Evolutionary conservation across 2,113 vertebrate genomes (phyloP), one percentile per base, ranked within the genome.

Genomic region (Ciconia boyciana): DNA sequence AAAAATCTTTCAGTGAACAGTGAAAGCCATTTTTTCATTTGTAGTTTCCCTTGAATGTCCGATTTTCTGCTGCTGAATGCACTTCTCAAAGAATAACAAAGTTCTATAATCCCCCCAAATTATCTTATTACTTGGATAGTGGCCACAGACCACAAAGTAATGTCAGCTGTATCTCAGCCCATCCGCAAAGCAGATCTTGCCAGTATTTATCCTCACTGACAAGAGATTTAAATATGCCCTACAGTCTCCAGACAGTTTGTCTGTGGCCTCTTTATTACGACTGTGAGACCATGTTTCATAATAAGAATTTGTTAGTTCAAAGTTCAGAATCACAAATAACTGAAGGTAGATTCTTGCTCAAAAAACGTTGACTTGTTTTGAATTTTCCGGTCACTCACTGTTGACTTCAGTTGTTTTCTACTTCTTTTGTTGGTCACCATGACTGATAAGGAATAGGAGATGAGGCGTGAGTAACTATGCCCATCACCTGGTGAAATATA

Each of bases 251-350:
- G 77, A 74, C 81, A 62, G 49, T 85, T 94, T 82, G 65, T 69
- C 90, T 90, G 82, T 55, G 58, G 52, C 44, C 78, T 88, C 57
- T 94, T 69, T 61, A 92, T 79, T 82, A 71, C 1, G 6, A 90
- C 43, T 57, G 39, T 52, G 64, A 86, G 66, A 80, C 52, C 85
- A 86, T 41, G 61, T 34, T 90, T 90, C 79, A 44, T 44, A 93
- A 6, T 28, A 79, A 88, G 31, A 85, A 86, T 65, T 55, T 66
- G 41, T 19, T 49, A 79, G 79, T 79, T 92, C 55, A 44, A 66
- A 95, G 72, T 74, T 89, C 82, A 93, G 87, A 94, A 75, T 75
- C 74, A 90, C 70, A 79, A 90, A 64, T 54, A 93, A 87, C 19
- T 22, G 49, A 88, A 80, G 61, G 65, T 2, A 90, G 70, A 74